Evolutionary conservation across 2,888 invertebrate genomes (phyloP).

Genomic region (Uropetala carovei): DNA sequence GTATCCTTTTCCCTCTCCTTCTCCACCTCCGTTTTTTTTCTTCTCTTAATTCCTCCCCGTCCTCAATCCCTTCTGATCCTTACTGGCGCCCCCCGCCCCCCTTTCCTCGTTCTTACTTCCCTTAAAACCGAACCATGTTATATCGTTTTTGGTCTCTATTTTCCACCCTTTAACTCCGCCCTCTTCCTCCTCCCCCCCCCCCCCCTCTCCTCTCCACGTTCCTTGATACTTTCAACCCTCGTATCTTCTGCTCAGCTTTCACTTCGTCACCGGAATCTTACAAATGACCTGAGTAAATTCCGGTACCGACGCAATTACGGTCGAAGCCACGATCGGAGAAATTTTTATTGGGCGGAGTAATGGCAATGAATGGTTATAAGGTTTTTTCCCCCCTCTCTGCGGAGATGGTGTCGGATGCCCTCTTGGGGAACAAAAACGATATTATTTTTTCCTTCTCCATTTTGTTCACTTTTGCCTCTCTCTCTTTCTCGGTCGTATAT

Average conservation of each 20-base stretch:
- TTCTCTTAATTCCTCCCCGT: neutral
- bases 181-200: neutral
- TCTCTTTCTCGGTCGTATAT: neutral
- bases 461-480: slow-evolving; percentile 1
- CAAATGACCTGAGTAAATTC: slow-evolving; percentile 53
- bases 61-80: too few relatives aligned
- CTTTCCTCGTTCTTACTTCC: too few relatives aligned
- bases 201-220: neutral
- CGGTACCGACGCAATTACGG: slow-evolving; percentile 53
- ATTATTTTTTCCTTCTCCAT: neutral
- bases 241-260: slow-evolving; percentile 11
- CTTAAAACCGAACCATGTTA: neutral
- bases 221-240: neutral
- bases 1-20: neutral
- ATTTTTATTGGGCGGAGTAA: slow-evolving; percentile 45
- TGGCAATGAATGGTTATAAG: slow-evolving; percentile 58
- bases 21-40: neutral
- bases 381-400: neutral
- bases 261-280: slow-evolving; percentile 22
- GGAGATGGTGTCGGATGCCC: slow-evolving; percentile 1
- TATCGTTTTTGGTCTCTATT: neutral
- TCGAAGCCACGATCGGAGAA: slow-evolving; percentile 11
- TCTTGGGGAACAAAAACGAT: neutral
- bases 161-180: neutral
- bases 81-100: too few relatives aligned